Evolutionary conservation across 2,113 vertebrate species (phyloP).

Genomic region (Orientallactaga bullata): DNA sequence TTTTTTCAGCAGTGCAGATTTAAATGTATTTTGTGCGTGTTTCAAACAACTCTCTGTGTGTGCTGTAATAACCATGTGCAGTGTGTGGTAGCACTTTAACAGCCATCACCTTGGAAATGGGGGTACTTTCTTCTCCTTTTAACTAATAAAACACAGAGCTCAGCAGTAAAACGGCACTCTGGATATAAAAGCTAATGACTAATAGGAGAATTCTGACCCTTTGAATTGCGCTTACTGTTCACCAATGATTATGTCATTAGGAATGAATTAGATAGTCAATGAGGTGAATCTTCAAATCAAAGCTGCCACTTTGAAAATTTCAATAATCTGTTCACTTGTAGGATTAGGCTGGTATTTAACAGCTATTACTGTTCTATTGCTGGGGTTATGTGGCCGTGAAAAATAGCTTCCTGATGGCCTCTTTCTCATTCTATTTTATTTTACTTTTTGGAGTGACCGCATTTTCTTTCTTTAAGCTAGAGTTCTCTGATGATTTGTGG

Average conservation of each 20-base stretch:
- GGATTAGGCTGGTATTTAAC: slow-evolving; percentile 80
- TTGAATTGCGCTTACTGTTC: slow-evolving; percentile 87
- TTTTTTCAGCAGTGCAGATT: slow-evolving; percentile 66
- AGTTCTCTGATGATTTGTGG: slow-evolving; percentile 29
- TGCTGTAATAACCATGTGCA: slow-evolving; percentile 70
- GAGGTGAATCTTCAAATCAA: slow-evolving; percentile 86
- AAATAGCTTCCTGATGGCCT: slow-evolving; percentile 69
- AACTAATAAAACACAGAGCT: slow-evolving; percentile 73
- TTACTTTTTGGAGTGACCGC: background rate
- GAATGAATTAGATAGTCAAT: slow-evolving; percentile 87
- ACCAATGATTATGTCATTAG: slow-evolving; percentile 89
- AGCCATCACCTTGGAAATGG: slow-evolving; percentile 76
- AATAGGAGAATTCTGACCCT: slow-evolving; percentile 87
- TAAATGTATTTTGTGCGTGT: slow-evolving; percentile 68
- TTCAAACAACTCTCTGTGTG: slow-evolving; percentile 68
- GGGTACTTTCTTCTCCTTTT: slow-evolving; percentile 76
- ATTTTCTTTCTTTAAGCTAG: slow-evolving; percentile 34
- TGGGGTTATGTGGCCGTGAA: slow-evolving; percentile 69
- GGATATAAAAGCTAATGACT: slow-evolving; percentile 85
- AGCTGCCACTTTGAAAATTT: slow-evolving; percentile 83
- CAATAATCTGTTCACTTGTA: slow-evolving; percentile 84
- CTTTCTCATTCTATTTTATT: background rate
- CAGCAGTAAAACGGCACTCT: slow-evolving; percentile 70
- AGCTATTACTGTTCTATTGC: slow-evolving; percentile 66
- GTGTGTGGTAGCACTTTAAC: slow-evolving; percentile 70